Evolutionary conservation across 37 sponge, comb jelly and placozoan genomes (phyloP).

Genomic region (Oscarella lobularis): DNA sequence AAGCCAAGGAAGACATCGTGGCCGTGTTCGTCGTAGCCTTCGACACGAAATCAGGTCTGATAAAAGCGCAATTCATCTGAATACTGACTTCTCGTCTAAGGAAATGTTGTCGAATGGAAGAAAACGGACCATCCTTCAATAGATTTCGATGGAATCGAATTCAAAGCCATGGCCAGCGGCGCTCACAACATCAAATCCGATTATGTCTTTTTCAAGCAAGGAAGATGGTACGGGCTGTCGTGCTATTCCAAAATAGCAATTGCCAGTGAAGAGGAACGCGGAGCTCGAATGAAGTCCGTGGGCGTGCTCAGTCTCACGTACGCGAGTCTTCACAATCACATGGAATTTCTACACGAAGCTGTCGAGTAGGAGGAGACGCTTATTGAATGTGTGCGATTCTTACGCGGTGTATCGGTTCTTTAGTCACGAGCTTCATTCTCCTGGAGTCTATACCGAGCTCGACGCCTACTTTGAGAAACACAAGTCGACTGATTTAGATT

Average conservation of each 20-base stretch:
- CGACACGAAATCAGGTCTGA: constrained; percentile 77
- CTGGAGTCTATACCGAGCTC: no score
- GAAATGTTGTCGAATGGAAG: constrained; percentile 84
- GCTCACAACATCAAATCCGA: constrained; percentile 71
- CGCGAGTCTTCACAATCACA: constrained; percentile 58
- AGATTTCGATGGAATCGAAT: constrained; percentile 74
- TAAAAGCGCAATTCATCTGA: no score
- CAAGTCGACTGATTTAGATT: no score
- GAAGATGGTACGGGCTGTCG: constrained; percentile 72
- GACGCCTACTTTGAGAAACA: no score
- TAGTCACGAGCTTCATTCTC: no score
- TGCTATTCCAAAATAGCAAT: constrained; percentile 78
- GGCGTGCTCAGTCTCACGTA: constrained; percentile 68
- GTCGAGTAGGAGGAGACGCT: constrained; percentile 39
- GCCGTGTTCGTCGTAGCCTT: constrained; percentile 84
- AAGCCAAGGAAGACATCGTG: constrained; percentile 12
- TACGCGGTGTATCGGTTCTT: no score
- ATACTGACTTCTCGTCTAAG: no score
- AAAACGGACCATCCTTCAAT: constrained; percentile 59
- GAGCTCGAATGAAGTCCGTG: constrained; percentile 92
- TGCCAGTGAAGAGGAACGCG: constrained; percentile 68
- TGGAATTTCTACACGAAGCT: constrained; percentile 60
- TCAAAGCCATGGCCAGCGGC: constrained; percentile 95
- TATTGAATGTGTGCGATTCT: no score
- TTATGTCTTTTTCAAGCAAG: constrained; percentile 65